Conservation (phyloP, 2,113 vertebrate species). For the Protobothrops flavoviridis region DNA sequence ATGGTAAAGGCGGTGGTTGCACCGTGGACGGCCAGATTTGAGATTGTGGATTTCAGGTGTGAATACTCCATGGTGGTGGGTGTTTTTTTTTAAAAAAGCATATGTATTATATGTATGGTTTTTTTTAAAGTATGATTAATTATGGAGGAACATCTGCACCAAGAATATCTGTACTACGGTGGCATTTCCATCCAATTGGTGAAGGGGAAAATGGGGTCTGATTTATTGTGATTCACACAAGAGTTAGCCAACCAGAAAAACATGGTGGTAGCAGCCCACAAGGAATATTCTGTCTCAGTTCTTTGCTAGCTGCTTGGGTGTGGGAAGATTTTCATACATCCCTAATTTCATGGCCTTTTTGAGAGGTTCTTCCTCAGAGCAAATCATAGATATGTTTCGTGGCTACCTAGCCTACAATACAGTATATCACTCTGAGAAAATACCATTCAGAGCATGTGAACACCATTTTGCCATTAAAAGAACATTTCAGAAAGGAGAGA, state of each 20-base stretch:
- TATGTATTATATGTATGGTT: not conserved
- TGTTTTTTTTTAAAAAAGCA: not conserved
- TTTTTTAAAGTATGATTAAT: not conserved
- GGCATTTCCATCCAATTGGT: not conserved
- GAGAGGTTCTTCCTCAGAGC: not conserved
- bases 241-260: not conserved
- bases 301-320: not conserved
- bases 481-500: not conserved
- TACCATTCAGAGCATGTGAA: not conserved
- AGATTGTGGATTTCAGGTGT: not conserved
- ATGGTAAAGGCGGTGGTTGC: not conserved
- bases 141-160: not conserved
- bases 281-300: not conserved
- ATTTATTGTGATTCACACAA: not conserved
- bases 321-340: not conserved
- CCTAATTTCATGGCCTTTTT: not conserved
- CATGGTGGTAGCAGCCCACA: not conserved
- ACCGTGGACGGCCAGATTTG: not conserved
- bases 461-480: not conserved
- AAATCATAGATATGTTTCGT: not conserved
- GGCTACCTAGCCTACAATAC: not conserved
- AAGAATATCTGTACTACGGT: not conserved
- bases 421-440: not conserved
- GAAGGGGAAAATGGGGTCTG: not conserved
- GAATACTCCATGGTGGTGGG: not conserved